These are phyloP conservation scores for Parazoanthus atlanticus DNA, from an alignment of 92 coral and sea anemone species.

Conservation along the genomic window DNA sequence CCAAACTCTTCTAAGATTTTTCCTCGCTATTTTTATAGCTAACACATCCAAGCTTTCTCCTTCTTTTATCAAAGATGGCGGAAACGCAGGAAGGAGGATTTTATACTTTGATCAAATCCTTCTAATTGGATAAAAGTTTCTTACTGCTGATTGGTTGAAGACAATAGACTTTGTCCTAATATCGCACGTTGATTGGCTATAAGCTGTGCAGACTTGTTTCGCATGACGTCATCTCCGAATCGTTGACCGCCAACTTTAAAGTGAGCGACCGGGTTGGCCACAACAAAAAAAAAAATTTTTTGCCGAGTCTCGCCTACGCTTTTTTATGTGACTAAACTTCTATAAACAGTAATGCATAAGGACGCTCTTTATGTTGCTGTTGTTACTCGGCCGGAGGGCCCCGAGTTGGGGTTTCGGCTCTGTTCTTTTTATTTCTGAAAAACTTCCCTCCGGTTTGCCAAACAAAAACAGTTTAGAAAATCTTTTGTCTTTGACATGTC, in stretches of 20 bases:
- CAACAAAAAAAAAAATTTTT: not conserved
- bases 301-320: not conserved
- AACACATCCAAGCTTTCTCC: too few relatives aligned
- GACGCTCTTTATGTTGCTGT: too few relatives aligned
- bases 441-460: too few relatives aligned
- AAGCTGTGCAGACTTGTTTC: not conserved
- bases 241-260: constrained; percentile 30
- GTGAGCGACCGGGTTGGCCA: too few relatives aligned
- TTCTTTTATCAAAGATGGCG: constrained; percentile 4
- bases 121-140: not conserved
- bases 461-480: too few relatives aligned
- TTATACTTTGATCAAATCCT: constrained; percentile 23
- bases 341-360: too few relatives aligned
- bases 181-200: constrained; percentile 2
- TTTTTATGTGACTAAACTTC: not conserved
- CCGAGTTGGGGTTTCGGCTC: too few relatives aligned
- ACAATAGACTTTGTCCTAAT: constrained; percentile 9
- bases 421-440: too few relatives aligned
- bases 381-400: too few relatives aligned
- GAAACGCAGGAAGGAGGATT: constrained; percentile 7
- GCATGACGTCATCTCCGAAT: not conserved
- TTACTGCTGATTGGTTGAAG: constrained; percentile 2
- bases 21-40: too few relatives aligned
- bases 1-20: not conserved
- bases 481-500: too few relatives aligned